These are phyloP conservation scores for Cynodonichthys magdalenae DNA, from an alignment of 2,797 vertebrate species.

Conservation along the genomic window DNA sequence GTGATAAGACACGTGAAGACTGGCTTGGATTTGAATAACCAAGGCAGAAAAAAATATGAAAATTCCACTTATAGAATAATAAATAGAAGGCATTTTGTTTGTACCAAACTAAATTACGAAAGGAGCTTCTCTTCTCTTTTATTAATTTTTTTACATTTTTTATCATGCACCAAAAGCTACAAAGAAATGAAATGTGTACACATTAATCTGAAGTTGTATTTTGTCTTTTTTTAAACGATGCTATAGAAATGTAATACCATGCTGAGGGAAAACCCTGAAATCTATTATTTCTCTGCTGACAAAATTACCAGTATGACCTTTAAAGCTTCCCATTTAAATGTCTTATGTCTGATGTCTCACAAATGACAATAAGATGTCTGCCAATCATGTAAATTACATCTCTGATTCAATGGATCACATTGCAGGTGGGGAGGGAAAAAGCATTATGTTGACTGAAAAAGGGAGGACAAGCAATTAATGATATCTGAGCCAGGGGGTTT, in stretches of 20 bases:
- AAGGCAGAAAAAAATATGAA: constrained; percentile 4
- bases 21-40: constrained; percentile 18
- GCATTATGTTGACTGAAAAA: constrained; percentile 75
- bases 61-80: background rate
- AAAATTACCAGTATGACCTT: constrained; percentile 67
- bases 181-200: background rate
- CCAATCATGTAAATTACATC: constrained; percentile 72
- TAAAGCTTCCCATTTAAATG: constrained; percentile 60
- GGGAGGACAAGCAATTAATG: constrained; percentile 72
- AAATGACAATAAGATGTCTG: constrained; percentile 65
- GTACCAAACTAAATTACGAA: background rate
- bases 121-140: background rate
- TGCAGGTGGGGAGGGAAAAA: constrained; percentile 49
- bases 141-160: background rate
- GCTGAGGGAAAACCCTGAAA: constrained; percentile 36
- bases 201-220: background rate
- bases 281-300: constrained; percentile 51
- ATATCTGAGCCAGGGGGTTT: constrained; percentile 68
- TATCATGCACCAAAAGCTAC: background rate
- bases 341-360: constrained; percentile 47
- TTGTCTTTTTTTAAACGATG: background rate
- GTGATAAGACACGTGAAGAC: constrained; percentile 1
- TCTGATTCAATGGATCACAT: constrained; percentile 57
- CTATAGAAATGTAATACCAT: background rate
- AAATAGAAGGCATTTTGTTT: constrained; percentile 3